Base-by-base conservation (phyloP, 1,140 invertebrate species). In the Panagrolaimus sp. region DNA sequence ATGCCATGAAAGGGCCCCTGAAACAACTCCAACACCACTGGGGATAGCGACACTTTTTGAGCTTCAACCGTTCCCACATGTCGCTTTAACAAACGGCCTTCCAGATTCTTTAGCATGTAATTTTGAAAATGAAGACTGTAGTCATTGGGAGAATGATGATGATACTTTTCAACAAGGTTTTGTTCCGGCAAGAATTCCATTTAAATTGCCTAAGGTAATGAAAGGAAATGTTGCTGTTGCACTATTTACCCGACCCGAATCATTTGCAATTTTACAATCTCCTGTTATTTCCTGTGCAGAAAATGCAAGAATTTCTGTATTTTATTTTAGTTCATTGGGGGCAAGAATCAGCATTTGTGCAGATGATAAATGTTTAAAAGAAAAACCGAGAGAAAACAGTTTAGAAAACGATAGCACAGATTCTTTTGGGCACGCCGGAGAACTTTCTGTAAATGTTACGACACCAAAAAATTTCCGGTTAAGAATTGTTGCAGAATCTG, bases 401-500 rank as follows among this genome's bases (percentile, higher is more conserved):
- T 20, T 27, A 0, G 51, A 57, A n/a, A 57, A 57, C 4, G 27
- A 20, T 20, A 27, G 20, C 20, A 27, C 20, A 23, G 51, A 20
- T 57, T 57, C 51, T 11, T 57, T 57, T 27, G 51, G 51, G 0
- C 51, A 57, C 4, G 51, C 51, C 20, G 51, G 51, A 5, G 51
- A 57, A 57, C 51, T 57, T 20, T 57, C 51, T 2, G 51, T 57
- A 20, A 57, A 57, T 16, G 51, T 57, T 2, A 57, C 51, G 0
- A 25, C 51, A 11, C n/a, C 51, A 5, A 57, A 13, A 20, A 57
- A 57, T 16, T 57, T 57, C 51, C 51, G 27, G 20, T 27, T 57
- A 0, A 20, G 51, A 57, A 57, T 57, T 57, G 51, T 57, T 16
- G 51, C 51, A 20, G 51, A 57, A 57, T 57, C 51, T 57, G 51